Evolutionary conservation across 2,113 vertebrate species (phyloP), one percentile per base, ranked within the genome.

Genomic region (Rallus limicola): DNA sequence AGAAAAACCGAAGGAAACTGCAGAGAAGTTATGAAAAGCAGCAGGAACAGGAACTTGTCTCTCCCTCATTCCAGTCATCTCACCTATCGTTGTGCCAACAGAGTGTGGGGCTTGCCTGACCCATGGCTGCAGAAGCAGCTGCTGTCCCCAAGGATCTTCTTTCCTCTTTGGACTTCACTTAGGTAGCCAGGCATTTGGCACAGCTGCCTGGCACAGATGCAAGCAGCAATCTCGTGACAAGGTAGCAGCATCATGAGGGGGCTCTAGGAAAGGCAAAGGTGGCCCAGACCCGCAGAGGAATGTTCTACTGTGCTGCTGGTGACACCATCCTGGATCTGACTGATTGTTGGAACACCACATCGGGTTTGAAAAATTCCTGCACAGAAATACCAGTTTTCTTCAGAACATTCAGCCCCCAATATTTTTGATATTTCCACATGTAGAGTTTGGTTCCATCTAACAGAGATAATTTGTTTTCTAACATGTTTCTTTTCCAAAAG

Each of bases 241-340:
- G 9, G 1, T 1, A 87, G 9, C 1, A 1, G 9, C 46, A 21
- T 38, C 26, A 24, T 56, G 29, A 62, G 36, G 1, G 1, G 2
- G 0, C 2, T 78, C 34, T 64, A 46, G 16, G 52, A 70, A 79
- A 68, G 12, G 8, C 34, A 69, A 82, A 62, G 33, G 50, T 3
- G 3, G 33, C 23, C n/a, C 6, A 13, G 31, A 31, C 19, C 11
- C 83, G 53, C 48, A 71, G 34, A 56, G 16, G 5, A 36, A 84
- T 46, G 19, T 55, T 82, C 29, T 79, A 4, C 21, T 5, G 1
- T 36, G 42, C 11, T 67, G 38, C 46, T 88, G 18, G 31, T 4
- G 1, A 60, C 24, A 63, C 7, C 4, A 29, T 6, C 4, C n/a
- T 50, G 24, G 60, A 11, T 31, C 33, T 6, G 20, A 31, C 11